Evolutionary conservation across 2,888 invertebrate genomes (phyloP), one percentile per base, ranked within the genome.

Genomic region (Auanema sp.): DNA sequence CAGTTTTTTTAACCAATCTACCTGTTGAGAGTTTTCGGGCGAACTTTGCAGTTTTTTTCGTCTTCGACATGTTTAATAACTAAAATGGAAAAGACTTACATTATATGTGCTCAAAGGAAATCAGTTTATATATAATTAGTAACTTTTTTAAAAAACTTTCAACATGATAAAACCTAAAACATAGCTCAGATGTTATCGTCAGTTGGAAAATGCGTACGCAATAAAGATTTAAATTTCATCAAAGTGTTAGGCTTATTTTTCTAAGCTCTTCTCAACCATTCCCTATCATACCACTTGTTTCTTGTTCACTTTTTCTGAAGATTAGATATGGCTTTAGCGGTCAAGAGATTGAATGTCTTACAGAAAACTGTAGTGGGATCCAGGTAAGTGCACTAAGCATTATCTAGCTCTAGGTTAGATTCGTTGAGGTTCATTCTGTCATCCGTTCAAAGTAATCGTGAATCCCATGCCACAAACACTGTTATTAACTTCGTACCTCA

Each of bases 401-500:
- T 51, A 3, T 14, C 18, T 50, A 1, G 24, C 42, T 10, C 14
- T 5, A 18, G 16, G 14, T 24, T 1, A 33, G 1, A 23, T 55
- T 18, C 1, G 10, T 11, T 18, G 14, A 10, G 44, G 25, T 21
- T 24, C 40, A 50, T n/a, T 25, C n/a, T 11, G n/a, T 49, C 16
- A 1, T 14, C 2, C 21, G 44, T 24, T 8, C 23, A 21, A 21
- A 59, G 44, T 51, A 56, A 55, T 12, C 62, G 75, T 11, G 53
- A 69, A 33, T 69, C 65, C 0, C 76, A 77, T 59, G 93, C 94
- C 0, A 85, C 93, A 51, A 98, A 98, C 86, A 95, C 95, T 8
- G 87, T 92, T 68, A 87, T 98, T 62, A 90, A 96, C 90, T 98
- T 98, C 88, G 98, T 98, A 23, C 98, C 98, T 3, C 97, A 98